Base-by-base conservation (phyloP, 1,140 invertebrate species). In the Drosophila gunungcola region DNA sequence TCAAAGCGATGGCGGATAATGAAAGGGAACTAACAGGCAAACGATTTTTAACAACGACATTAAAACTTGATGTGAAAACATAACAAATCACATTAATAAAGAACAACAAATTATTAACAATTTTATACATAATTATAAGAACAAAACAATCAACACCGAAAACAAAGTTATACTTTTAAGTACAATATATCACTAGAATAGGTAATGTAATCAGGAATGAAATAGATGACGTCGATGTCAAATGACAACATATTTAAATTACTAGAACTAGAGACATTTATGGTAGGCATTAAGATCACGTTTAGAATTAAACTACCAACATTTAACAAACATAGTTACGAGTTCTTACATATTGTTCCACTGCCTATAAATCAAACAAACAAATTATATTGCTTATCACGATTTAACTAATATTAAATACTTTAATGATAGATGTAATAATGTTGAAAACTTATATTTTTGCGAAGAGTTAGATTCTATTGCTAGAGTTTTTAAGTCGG, bases 71-170 rank as follows among this genome's bases (percentile, higher is more conserved):
- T n/a, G 6, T 29, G 4, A 48, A 48, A 29, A 29, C 2, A 48
- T 43, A 29, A n/a, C 5, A n/a, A 29, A n/a, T 12, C 45, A 46
- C 45, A 46, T 46, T 27, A 46, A 48, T 48, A 29, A n/a, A n/a
- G 12, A 49, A 29, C 46, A 49, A 32, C 1, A 43, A 43, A 21
- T 43, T 10, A 49, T 49, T 7, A 29, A 29, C 4, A 49, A 32
- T 29, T 32, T 49, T 13, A 49, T 49, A 27, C 13, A 48, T 48
- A n/a, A 29, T 48, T 48, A 48, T 7, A 48, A 48, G 10, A 48
- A 29, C 25, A 48, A 48, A 29, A 48, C 25, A 7, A n/a, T 32
- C 0, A 49, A 32, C 5, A 29, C 11, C 1, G 12, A 32, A 25
- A 7, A 29, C 25, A 49, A 43, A 43, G 1, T 43, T 4, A 16